Base-by-base conservation (phyloP, 2,888 invertebrate species). In the Drosophila paramelanica region DNA sequence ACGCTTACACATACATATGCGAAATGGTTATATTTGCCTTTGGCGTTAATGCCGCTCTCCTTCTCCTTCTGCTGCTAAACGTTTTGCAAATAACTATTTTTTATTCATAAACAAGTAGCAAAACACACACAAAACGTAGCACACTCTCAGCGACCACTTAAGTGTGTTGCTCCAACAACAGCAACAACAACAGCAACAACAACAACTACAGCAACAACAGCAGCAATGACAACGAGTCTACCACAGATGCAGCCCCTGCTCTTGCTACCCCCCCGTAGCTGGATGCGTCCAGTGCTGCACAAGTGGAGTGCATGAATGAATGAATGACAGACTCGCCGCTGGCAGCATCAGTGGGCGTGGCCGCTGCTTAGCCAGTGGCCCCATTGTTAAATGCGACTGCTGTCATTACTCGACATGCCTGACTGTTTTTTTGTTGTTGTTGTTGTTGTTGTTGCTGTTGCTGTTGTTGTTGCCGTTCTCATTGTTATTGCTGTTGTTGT, bases 71-170 rank as follows among this genome's bases (percentile, higher is more conserved):
- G 71, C 62, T 72, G 71, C 76, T 90, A 89, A 89, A 90, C 82
- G 86, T 80, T 86, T 73, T 82, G 81, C 86, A 89, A 89, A 89
- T 88, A 90, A 73, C 81, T 81, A 88, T 87, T 89, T 88, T 81
- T 89, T 89, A 89, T 90, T 88, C 84, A 90, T 89, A 86, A 84
- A 81, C 78, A 88, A 83, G 77, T 79, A 85, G 82, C 78, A 71
- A 55, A 14, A 71, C 10, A 43, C 55, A 66, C 33, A 79, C 71
- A 79, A 73, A 79, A 73, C 86, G 78, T 80, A 65, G 84, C 71
- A 62, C 74, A 84, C 89, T 84, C 88, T 82, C 75, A 79, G 68
- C 79, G 79, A 88, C 81, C 89, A 89, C 89, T 89, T 87, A 89
- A 89, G 89, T 77, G 88, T 77, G 79, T 73, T 73, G 73, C 73